phyloP scores from a whole-genome alignment of 2,113 vertebrate genomes.

The Dipodomys stephensi region DNA sequence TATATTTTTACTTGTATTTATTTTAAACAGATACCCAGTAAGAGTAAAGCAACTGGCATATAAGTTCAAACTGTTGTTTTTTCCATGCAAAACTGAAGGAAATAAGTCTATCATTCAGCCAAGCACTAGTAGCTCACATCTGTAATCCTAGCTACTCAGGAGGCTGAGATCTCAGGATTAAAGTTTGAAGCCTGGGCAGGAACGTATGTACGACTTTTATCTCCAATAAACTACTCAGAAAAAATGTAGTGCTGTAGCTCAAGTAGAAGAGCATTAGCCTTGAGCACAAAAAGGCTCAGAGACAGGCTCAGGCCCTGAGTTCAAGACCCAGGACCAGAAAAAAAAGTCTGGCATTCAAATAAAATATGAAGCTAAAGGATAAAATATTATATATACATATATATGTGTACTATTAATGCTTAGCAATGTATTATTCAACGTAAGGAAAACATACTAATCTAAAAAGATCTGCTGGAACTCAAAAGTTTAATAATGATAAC shows the following conservation, averaged over 20 bases:
- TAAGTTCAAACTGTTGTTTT: background rate
- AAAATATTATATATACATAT: background rate
- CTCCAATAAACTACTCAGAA: no score
- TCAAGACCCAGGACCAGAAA: no score
- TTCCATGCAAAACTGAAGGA: constrained; percentile 15
- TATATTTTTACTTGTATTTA: background rate
- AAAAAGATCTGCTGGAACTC: background rate
- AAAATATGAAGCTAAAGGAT: constrained; percentile 31
- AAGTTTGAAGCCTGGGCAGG: no score
- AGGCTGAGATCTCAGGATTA: no score
- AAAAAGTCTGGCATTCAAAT: background rate
- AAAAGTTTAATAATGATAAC: background rate
- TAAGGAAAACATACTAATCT: background rate
- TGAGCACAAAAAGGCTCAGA: no score
- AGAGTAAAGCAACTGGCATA: background rate
- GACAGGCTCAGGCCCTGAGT: no score
- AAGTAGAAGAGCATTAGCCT: no score
- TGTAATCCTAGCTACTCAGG: no score
- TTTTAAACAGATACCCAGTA: background rate
- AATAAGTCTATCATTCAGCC: background rate
- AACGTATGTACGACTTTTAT: no score
- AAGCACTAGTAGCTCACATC: no score
- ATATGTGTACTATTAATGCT: background rate
- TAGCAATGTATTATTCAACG: background rate
- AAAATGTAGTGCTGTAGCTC: no score